These are phyloP conservation scores for Heliocidaris tuberculata DNA, from an alignment of 35 echinoderm and acorn worm species.

Conservation along the genomic window DNA sequence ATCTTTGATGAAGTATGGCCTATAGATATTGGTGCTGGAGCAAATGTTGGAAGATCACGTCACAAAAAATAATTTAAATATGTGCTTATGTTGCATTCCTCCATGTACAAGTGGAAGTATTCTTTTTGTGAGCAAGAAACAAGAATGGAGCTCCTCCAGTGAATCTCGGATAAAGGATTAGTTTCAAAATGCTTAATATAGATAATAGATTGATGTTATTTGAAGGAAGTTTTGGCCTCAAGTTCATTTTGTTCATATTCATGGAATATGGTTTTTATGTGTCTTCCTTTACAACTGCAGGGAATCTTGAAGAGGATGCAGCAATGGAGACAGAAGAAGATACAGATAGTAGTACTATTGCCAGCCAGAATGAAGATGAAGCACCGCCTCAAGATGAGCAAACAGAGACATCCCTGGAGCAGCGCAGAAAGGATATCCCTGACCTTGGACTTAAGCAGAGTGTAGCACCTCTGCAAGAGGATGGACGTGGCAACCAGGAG, in stretches of 20 bases:
- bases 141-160: no score
- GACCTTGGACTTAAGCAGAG: conserved; percentile 13
- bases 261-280: not conserved
- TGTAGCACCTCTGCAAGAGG: not conserved
- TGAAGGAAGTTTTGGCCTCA: no score
- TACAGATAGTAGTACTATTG: not conserved
- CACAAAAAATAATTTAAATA: no score
- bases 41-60: no score
- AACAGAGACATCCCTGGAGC: not conserved
- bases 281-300: not conserved
- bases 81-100: no score
- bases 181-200: no score
- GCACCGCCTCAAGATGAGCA: not conserved
- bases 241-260: not conserved
- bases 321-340: not conserved
- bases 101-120: no score
- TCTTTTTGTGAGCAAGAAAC: no score
- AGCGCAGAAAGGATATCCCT: not conserved
- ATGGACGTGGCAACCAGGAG: not conserved
- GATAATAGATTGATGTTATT: no score
- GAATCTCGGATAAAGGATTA: no score
- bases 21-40: no score
- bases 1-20: no score
- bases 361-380: conserved; percentile 14
- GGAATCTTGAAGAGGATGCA: not conserved